Conservation (phyloP, 1,140 invertebrate genomes). For the Anadara kagoshimensis region DNA sequence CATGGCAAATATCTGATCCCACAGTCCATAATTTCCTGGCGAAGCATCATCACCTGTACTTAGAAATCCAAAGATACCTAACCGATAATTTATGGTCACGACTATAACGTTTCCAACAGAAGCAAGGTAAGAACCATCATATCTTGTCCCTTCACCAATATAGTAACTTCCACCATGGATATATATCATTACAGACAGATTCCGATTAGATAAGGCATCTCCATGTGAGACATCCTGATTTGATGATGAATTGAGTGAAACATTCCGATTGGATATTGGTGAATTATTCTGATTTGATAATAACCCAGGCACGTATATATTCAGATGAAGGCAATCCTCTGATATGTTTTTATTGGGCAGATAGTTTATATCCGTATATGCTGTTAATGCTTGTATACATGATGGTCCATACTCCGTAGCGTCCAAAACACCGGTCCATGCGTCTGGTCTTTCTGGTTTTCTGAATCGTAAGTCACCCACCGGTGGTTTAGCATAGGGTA, state of each 20-base stretch:
- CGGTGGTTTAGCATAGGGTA: conserved; percentile 91
- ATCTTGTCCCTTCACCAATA: conserved; percentile 89
- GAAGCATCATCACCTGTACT: conserved; percentile 91
- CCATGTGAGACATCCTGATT: conserved; percentile 28
- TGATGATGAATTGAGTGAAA: too few species aligned
- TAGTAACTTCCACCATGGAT: conserved; percentile 97
- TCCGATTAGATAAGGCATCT: conserved; percentile 46
- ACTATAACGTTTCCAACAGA: conserved; percentile 87
- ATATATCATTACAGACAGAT: conserved; percentile 92
- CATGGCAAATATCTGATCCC: conserved; percentile 91
- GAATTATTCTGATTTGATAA: too few species aligned
- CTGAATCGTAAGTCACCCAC: conserved; percentile 85
- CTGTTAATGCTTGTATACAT: conserved; percentile 77
- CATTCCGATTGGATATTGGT: too few species aligned
- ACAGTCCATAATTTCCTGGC: conserved; percentile 94
- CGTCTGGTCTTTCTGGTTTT: conserved; percentile 86
- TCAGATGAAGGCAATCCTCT: conserved; percentile 96
- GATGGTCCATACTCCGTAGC: conserved; percentile 89
- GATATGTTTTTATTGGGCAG: conserved; percentile 76
- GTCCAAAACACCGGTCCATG: conserved; percentile 90
- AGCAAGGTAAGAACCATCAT: conserved; percentile 86
- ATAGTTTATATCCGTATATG: neutral
- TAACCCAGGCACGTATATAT: conserved; percentile 82
- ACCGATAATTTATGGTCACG: conserved; percentile 83
- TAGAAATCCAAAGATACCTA: conserved; percentile 91